Conservation (phyloP, 2,113 vertebrate species). For the Antechinus flavipes region DNA sequence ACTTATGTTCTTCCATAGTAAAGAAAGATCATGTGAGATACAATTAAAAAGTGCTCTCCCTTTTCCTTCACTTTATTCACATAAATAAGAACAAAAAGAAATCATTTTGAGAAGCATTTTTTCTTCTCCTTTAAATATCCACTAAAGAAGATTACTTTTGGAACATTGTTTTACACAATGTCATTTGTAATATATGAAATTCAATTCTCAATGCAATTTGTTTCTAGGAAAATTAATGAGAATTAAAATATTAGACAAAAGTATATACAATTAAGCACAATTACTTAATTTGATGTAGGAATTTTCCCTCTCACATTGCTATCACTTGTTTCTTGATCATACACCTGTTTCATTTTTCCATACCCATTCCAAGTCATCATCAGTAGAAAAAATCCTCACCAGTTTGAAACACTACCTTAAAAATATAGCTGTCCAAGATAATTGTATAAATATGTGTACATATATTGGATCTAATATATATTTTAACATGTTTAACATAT, state of each 20-base stretch:
- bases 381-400: conserved; percentile 41
- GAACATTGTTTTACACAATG: conserved; percentile 46
- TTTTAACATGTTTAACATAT: too few relatives aligned
- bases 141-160: conserved; percentile 40
- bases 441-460: too few relatives aligned
- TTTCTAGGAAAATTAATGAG: conserved; percentile 46
- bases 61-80: conserved; percentile 35
- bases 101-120: conserved; percentile 1
- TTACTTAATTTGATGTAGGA: conserved; percentile 52
- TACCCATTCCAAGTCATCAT: conserved; percentile 47
- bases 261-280: conserved; percentile 15
- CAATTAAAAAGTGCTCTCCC: conserved; percentile 30
- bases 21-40: conserved; percentile 34
- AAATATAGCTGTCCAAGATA: not conserved
- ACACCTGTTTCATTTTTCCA: conserved; percentile 45
- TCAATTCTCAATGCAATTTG: conserved; percentile 29
- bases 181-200: conserved; percentile 26
- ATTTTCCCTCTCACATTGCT: conserved; percentile 29
- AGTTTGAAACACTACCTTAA: conserved; percentile 1
- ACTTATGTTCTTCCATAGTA: conserved; percentile 50
- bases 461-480: too few relatives aligned
- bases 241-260: conserved; percentile 28
- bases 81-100: conserved; percentile 53
- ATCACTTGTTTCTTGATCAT: conserved; percentile 26
- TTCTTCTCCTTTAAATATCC: not conserved